Conservation (phyloP, 2,797 vertebrate genomes). For the Betta splendens region DNA sequence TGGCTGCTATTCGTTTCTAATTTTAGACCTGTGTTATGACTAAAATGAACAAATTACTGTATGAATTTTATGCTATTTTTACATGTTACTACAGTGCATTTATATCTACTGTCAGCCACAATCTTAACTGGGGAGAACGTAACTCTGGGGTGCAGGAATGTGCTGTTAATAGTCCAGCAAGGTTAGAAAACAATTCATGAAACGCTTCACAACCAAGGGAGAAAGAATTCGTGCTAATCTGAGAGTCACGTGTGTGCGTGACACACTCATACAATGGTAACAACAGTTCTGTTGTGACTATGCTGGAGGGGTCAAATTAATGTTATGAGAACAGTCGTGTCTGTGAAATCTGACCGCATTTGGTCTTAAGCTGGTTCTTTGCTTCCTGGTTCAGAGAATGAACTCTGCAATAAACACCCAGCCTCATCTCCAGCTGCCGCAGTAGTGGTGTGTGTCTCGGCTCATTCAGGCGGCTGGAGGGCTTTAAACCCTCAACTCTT, state of each 20-base stretch:
- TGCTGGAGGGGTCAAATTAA: not conserved
- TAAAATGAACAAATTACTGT: too few relatives aligned
- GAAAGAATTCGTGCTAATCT: constrained; percentile 5
- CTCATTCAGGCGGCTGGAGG: constrained; percentile 1
- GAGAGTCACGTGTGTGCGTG: not conserved
- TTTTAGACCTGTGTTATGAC: not conserved
- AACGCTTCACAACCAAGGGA: constrained; percentile 5
- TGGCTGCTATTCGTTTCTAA: not conserved
- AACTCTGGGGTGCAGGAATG: constrained; percentile 14
- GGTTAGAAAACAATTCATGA: constrained; percentile 1
- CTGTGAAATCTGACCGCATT: constrained; percentile 37
- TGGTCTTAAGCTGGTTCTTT: not conserved
- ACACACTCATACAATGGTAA: too few relatives aligned
- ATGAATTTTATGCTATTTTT: too few relatives aligned
- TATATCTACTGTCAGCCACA: constrained; percentile 5
- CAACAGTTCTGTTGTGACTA: not conserved
- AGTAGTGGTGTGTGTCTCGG: constrained; percentile 4
- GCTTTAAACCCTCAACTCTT: constrained; percentile 22
- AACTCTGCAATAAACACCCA: constrained; percentile 14
- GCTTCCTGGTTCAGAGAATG: constrained; percentile 15
- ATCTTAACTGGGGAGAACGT: constrained; percentile 9
- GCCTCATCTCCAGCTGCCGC: constrained; percentile 3
- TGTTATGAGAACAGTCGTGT: constrained; percentile 14
- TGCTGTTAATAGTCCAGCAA: constrained; percentile 15
- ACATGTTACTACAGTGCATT: not conserved